Evolutionary conservation across 2,888 invertebrate genomes (phyloP), one percentile per base, ranked within the genome.

Genomic region (Marasmarcha lunaedactyla): DNA sequence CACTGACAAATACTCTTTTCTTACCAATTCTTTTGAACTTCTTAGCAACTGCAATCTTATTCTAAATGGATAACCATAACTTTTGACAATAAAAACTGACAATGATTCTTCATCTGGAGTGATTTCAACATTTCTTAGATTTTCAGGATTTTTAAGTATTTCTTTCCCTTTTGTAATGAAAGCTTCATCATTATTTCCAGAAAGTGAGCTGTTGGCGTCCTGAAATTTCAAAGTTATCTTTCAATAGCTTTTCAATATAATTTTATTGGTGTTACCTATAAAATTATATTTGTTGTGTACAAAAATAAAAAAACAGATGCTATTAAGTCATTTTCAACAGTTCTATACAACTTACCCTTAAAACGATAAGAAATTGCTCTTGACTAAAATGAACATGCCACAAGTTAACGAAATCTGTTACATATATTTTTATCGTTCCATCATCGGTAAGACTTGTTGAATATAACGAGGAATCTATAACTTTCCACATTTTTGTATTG

Each of bases 401-500:
- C 40, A 71, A 42, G 10, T 44, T 45, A 3, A 67, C 33, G 45
- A 52, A 69, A 46, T 72, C 59, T 3, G 71, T 68, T 30, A 71
- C 27, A 20, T 42, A 53, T 41, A 72, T 52, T 46, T 63, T 54
- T 27, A 51, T 57, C 11, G 40, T 45, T 26, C 39, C 4, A 20
- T 7, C 7, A 20, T 20, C 36, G 12, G 37, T 50, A 46, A 54
- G 55, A 7, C 41, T 38, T 15, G 63, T 15, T 25, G 49, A 57
- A 46, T 52, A 61, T 15, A 52, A 47, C 1, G 48, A 40, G 5
- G 57, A 42, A 35, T 54, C 46, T 14, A 64, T 41, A 33, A 42
- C 51, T 49, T 54, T 55, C 66, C 66, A 67, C 66, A 66, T 66
- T 35, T n/a, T 50, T n/a, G n/a, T n/a, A n/a, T n/a, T n/a, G n/a